Percentiles rank a stretch among this genome's conserved stretches.
Evolutionary conservation across 2,888 invertebrate genomes (phyloP).

Genomic region (Phaonia tiefii): DNA sequence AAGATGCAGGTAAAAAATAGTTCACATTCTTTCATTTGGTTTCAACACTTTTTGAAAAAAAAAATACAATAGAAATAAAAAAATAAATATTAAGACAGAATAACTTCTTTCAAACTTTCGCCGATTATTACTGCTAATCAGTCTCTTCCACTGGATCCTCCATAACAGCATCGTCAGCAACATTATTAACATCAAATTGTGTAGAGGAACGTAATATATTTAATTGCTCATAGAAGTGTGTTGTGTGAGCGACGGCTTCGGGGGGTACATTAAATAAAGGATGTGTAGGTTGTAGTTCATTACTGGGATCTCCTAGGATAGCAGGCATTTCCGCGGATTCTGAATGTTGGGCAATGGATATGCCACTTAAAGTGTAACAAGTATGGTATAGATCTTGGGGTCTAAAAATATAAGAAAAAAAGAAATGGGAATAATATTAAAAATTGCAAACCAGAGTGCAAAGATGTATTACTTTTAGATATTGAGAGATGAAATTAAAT

Average conservation of each 20-base stretch:
- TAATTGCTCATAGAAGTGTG: conserved; percentile 79
- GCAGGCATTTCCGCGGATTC: conserved; percentile 80
- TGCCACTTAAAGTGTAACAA: conserved; percentile 96
- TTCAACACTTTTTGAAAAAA: background rate
- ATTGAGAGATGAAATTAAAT: too few relatives aligned
- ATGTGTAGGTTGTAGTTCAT: conserved; percentile 89
- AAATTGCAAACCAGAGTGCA: background rate
- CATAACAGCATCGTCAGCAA: conserved; percentile 25
- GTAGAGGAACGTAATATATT: conserved; percentile 61
- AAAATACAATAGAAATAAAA: background rate
- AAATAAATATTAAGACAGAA: background rate
- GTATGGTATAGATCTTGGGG: conserved; percentile 97
- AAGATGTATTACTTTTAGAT: conserved; percentile 7
- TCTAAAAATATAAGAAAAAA: conserved; percentile 82
- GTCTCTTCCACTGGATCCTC: conserved; percentile 46
- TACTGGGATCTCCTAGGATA: conserved; percentile 85
- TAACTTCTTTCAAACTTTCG: background rate
- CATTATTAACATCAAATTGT: conserved; percentile 40
- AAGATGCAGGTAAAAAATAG: conserved; percentile 59
- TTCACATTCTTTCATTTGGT: conserved; percentile 17
- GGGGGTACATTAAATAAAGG: conserved; percentile 92
- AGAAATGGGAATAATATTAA: background rate
- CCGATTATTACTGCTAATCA: background rate
- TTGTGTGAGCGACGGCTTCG: conserved; percentile 82
- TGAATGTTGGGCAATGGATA: conserved; percentile 94